Conservation (phyloP, 2,113 vertebrate species). For the Oceanodroma tethys region DNA sequence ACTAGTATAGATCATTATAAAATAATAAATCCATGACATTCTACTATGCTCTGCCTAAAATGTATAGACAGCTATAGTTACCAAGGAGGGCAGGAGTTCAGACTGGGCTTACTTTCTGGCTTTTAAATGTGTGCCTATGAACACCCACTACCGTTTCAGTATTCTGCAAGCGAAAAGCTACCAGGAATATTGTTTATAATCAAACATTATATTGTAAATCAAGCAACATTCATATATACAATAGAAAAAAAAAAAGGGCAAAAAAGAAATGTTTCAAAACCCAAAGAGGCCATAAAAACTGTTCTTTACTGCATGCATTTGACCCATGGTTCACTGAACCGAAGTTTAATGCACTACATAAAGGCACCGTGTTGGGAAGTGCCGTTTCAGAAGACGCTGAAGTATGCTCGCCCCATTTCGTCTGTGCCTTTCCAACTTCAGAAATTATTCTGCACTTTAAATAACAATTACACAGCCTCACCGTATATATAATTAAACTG, state of each 20-base stretch:
- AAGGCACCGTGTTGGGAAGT: neutral
- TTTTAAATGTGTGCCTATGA: neutral
- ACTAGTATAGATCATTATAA: neutral
- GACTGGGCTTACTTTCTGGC: neutral
- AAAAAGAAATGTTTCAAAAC: neutral
- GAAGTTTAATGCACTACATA: neutral
- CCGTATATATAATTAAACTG: neutral
- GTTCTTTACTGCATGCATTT: neutral
- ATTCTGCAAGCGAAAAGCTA: neutral
- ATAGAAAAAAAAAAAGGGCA: neutral
- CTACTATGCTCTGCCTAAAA: neutral
- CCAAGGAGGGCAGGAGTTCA: neutral
- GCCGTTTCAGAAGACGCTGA: neutral
- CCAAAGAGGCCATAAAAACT: neutral
- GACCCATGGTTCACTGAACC: neutral
- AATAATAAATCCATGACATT: neutral
- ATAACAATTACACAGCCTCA: neutral
- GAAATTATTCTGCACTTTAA: neutral
- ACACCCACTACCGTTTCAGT: neutral
- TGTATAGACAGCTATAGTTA: rapidly evolving
- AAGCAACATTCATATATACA: neutral
- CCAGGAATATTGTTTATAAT: neutral
- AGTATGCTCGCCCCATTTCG: rapidly evolving
- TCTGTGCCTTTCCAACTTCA: neutral
- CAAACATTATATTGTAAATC: neutral